Conservation (phyloP, 1,140 invertebrate species). For the Caenorhabditis remanei region DNA sequence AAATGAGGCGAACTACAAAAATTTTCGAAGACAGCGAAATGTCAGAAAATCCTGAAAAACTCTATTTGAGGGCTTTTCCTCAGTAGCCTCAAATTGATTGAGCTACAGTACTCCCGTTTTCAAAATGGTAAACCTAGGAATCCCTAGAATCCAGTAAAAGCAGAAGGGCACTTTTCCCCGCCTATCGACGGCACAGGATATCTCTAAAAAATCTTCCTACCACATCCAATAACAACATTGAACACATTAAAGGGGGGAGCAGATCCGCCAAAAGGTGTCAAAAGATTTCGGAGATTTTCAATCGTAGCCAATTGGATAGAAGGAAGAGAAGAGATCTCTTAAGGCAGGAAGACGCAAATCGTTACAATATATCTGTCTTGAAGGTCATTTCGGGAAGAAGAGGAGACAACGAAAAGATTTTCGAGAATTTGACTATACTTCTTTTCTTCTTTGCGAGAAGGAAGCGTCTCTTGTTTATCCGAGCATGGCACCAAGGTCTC, state of each 20-base stretch:
- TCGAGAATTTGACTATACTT: slow-evolving; percentile 39
- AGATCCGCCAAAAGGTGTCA: neutral
- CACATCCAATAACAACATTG: neutral
- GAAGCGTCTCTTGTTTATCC: slow-evolving; percentile 5
- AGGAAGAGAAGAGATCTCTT: neutral
- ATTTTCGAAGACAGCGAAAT: no score
- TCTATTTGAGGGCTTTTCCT: no score
- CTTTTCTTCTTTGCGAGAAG: neutral
- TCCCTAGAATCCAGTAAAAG: no score
- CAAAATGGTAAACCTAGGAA: no score
- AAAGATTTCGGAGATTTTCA: neutral
- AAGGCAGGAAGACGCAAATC: slow-evolving; percentile 12
- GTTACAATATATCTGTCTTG: slow-evolving; percentile 49
- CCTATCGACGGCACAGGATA: neutral
- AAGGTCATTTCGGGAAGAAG: slow-evolving; percentile 16
- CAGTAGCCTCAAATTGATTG: no score
- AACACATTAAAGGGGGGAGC: neutral
- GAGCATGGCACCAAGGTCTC: slow-evolving; percentile 46
- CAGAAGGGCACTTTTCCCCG: no score
- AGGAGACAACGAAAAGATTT: neutral
- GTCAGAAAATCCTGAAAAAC: no score
- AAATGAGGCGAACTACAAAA: no score
- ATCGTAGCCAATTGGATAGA: neutral
- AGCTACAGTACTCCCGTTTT: no score
- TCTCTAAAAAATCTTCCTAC: neutral